Percentiles rank a stretch among this genome's conserved stretches.
phyloP scores from a whole-genome alignment of 92 coral and sea anemone genomes.

The Phenganax marumi region DNA sequence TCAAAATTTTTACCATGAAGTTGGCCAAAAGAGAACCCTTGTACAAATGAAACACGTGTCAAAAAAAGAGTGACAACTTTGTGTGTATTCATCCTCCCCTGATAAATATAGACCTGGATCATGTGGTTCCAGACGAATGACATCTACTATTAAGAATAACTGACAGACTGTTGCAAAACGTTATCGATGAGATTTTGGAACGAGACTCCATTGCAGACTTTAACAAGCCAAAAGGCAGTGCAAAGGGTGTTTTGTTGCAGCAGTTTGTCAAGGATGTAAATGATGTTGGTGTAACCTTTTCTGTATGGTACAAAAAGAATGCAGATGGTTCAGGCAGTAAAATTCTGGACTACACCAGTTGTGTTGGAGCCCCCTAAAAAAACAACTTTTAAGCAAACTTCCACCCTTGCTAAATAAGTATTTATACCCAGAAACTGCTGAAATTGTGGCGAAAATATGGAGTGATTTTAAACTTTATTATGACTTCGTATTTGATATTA shows the following conservation, averaged over 20 bases:
- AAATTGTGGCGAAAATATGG: conserved; percentile 37
- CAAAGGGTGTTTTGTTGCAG: conserved; percentile 12
- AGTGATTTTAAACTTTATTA: conserved; percentile 41
- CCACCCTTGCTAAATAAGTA: neutral
- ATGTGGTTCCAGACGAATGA: conserved; percentile 54
- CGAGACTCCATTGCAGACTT: conserved; percentile 44
- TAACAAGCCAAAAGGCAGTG: conserved; percentile 28
- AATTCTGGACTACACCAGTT: conserved; percentile 58
- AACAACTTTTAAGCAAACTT: neutral
- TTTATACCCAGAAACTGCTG: neutral
- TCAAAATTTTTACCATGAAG: no score
- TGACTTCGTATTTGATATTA: conserved; percentile 43
- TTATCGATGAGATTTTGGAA: conserved; percentile 51
- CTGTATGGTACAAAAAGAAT: conserved; percentile 11
- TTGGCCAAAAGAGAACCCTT: no score
- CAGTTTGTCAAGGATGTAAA: conserved; percentile 42
- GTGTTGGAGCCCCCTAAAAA: conserved; percentile 44
- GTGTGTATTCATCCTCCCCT: conserved; percentile 51
- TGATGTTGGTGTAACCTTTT: no score
- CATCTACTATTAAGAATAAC: conserved; percentile 39
- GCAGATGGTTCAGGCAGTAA: conserved; percentile 33
- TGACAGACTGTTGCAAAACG: no score
- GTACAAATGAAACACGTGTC: conserved; percentile 29
- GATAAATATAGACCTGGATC: no score
- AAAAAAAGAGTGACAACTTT: conserved; percentile 31